Evolutionary conservation across 2,797 vertebrate genomes (phyloP), one percentile per base, ranked within the genome.

Genomic region (Oreonectes daqikongensis): DNA sequence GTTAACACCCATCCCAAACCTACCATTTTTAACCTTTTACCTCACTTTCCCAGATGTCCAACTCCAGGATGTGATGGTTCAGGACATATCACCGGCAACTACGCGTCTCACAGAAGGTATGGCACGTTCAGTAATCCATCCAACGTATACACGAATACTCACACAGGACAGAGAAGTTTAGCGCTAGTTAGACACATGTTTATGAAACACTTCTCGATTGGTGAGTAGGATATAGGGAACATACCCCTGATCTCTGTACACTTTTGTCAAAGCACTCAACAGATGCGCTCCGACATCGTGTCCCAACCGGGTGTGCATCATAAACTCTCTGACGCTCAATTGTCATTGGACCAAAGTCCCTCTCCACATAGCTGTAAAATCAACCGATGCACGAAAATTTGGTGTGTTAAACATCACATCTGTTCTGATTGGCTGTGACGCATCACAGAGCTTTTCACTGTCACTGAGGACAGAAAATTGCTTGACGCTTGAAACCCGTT

Each of bases 81-180:
- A 20, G 97, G 97, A 89, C 97, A 99, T 86, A 97, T 98, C 88
- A 99, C 97, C 77, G 97, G 97, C 89, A 99, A 99, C 94, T 99
- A 99, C 88, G 90, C 97, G 74, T 99, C 97, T 0, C 97, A 99
- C 82, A 92, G 97, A 92, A 99, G 97, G 97, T 98, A 93, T 90
- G 91, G 12, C 69, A 57, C 32, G 2, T 72, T 44, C 60, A 26
- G 69, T 44, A 84, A 75, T 81, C 30, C 63, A 77, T 84, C 68
- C 59, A 67, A 77, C 46, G 66, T 35, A 65, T 42, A 70, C 53
- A 79, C 53, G 53, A 28, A 69, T 53, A 64, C 65, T 75, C 52
- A 74, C 48, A 67, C 30, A 75, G 44, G 38, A 70, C 80, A 87
- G 64, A 78, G 82, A 87, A 77, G 75, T 77, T 77, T 77, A 77